Evolutionary conservation across 2,888 invertebrate species (phyloP).

Genomic region (Elgonia sp.): DNA sequence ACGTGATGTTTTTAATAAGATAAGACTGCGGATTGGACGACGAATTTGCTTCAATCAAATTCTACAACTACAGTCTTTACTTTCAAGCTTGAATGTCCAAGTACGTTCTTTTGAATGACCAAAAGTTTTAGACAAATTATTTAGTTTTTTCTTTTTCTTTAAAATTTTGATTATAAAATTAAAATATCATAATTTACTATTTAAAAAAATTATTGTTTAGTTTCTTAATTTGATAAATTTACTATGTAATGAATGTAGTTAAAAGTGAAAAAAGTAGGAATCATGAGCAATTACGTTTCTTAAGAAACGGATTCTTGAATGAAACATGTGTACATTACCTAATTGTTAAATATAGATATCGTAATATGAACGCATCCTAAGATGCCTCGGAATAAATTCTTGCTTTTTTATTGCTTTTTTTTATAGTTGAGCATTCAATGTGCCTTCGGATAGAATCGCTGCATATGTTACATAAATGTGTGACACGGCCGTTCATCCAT

Average conservation of each 20-base stretch:
- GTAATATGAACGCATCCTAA: constrained; percentile 58
- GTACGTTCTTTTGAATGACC: too few relatives aligned
- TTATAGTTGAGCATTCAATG: constrained; percentile 28
- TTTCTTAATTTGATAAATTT: too few relatives aligned
- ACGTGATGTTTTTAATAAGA: constrained; percentile 85
- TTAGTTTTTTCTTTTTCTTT: too few relatives aligned
- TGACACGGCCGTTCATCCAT: constrained; percentile 55
- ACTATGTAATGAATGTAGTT: too few relatives aligned
- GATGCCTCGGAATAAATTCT: constrained; percentile 57
- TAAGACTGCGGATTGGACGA: constrained; percentile 84
- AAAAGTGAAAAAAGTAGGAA: background rate
- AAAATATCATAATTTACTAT: too few relatives aligned
- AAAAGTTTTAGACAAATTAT: too few relatives aligned
- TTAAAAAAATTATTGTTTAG: too few relatives aligned
- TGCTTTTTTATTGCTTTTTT: constrained; percentile 39
- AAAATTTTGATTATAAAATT: too few relatives aligned
- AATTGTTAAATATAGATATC: constrained; percentile 65
- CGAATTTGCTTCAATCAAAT: constrained; percentile 86
- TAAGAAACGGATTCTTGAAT: constrained; percentile 41
- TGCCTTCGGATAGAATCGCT: constrained; percentile 47
- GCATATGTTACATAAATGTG: constrained; percentile 61
- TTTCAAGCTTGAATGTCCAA: constrained; percentile 13
- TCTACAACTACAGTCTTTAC: constrained; percentile 80
- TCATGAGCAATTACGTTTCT: background rate
- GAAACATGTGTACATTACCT: constrained; percentile 41